Percentiles rank a stretch among this genome's conserved stretches.
Evolutionary conservation across 2,113 vertebrate genomes (phyloP).

Genomic region (Melanocharis versteri): DNA sequence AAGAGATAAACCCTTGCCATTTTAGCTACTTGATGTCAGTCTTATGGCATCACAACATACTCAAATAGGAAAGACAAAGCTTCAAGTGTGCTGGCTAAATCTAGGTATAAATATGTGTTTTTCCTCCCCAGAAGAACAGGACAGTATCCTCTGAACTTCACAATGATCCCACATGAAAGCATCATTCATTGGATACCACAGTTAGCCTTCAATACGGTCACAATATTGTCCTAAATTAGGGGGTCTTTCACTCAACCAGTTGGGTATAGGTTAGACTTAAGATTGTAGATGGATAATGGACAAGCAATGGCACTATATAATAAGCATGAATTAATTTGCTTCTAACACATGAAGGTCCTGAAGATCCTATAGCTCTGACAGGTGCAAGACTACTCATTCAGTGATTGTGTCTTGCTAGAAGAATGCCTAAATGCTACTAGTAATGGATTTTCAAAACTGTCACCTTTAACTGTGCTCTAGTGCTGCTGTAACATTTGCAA

Average conservation of each 20-base stretch:
- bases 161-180: not conserved
- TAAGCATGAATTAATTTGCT: not conserved
- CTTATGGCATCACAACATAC: not conserved
- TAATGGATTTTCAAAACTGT: not conserved
- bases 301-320: not conserved
- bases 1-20: not conserved
- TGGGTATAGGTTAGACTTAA: not conserved
- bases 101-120: rapidly evolving
- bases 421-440: not conserved
- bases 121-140: not conserved
- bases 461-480: not conserved
- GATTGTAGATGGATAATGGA: not conserved
- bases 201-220: not conserved
- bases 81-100: not conserved
- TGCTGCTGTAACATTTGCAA: not conserved
- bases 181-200: not conserved
- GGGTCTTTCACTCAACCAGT: not conserved
- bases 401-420: not conserved
- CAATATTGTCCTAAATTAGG: not conserved
- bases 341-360: not conserved
- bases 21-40: not conserved
- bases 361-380: not conserved
- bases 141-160: not conserved
- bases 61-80: rapidly evolving
- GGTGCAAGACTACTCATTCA: not conserved